phyloP scores from a whole-genome alignment of 1,140 invertebrate genomes.

The Pemphigus obesinymphae region DNA sequence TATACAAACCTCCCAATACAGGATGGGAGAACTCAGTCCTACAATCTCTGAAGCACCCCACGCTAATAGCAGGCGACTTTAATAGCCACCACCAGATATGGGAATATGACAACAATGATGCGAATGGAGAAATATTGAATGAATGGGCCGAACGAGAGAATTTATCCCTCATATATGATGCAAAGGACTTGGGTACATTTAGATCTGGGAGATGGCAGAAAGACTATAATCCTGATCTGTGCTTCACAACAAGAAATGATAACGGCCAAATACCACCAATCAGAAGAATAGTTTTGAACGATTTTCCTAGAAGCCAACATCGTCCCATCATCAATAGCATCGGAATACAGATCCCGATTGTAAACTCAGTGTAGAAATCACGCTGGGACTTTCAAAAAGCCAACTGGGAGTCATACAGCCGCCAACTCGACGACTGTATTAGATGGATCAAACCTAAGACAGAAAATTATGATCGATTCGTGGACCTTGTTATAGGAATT shows the following conservation, averaged over 20 bases:
- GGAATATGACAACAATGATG: not conserved
- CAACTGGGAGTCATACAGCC: not conserved
- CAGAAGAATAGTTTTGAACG: not conserved
- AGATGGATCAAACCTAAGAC: too few relatives aligned
- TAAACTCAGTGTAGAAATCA: not conserved
- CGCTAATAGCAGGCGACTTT: not conserved
- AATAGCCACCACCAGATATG: too few relatives aligned
- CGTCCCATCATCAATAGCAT: not conserved
- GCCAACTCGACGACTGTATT: too few relatives aligned
- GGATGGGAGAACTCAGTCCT: not conserved
- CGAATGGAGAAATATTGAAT: not conserved
- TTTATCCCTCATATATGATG: not conserved
- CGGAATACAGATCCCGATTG: not conserved
- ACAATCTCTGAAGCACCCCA: not conserved
- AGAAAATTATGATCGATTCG: not conserved
- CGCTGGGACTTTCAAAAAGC: too few relatives aligned
- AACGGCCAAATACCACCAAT: not conserved
- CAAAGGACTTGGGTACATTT: too few relatives aligned
- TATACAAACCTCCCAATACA: slow-evolving; percentile 40
- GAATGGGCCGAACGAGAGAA: not conserved
- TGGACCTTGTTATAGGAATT: not conserved
- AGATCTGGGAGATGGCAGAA: too few relatives aligned
- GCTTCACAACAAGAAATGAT: not conserved
- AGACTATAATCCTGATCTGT: slow-evolving; percentile 6
- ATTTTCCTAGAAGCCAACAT: slow-evolving; percentile 11